phyloP scores from a whole-genome alignment of 1,140 invertebrate species.

The Hesperophylax magnus region DNA sequence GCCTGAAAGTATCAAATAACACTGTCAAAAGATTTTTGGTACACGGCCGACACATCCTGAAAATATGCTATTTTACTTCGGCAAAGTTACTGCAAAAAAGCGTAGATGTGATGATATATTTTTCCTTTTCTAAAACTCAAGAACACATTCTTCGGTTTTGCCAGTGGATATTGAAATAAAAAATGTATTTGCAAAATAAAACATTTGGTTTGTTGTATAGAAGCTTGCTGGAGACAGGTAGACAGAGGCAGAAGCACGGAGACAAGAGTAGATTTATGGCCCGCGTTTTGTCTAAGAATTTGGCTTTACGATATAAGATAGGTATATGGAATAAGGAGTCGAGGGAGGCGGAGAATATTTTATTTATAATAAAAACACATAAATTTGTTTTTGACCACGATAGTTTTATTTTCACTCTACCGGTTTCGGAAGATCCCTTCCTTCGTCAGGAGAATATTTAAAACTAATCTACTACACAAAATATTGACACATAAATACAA shows the following conservation, averaged over 20 bases:
- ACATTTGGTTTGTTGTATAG: constrained; percentile 35
- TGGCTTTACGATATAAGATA: constrained; percentile 18
- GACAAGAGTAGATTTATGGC: constrained; percentile 44
- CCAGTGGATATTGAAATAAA: constrained; percentile 36
- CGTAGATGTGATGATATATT: neutral
- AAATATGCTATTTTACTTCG: neutral
- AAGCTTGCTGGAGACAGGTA: constrained; percentile 41
- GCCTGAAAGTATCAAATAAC: neutral
- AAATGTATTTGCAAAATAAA: constrained; percentile 23
- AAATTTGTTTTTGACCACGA: too few species aligned
- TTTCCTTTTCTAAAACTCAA: constrained; percentile 13
- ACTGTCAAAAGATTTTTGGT: neutral
- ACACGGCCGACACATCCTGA: neutral
- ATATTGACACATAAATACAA: too few species aligned
- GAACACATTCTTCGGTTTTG: constrained; percentile 21
- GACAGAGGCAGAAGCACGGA: constrained; percentile 27
- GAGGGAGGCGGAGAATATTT: constrained; percentile 29
- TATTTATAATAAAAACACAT: too few species aligned
- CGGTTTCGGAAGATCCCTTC: too few species aligned
- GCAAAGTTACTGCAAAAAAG: neutral
- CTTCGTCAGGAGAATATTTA: too few species aligned
- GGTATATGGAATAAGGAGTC: constrained; percentile 1
- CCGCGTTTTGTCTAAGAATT: constrained; percentile 52
- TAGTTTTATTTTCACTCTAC: too few species aligned
- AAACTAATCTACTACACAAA: too few species aligned